phyloP scores from a whole-genome alignment of 2,797 vertebrate species.

The Notolabrus celidotus region DNA sequence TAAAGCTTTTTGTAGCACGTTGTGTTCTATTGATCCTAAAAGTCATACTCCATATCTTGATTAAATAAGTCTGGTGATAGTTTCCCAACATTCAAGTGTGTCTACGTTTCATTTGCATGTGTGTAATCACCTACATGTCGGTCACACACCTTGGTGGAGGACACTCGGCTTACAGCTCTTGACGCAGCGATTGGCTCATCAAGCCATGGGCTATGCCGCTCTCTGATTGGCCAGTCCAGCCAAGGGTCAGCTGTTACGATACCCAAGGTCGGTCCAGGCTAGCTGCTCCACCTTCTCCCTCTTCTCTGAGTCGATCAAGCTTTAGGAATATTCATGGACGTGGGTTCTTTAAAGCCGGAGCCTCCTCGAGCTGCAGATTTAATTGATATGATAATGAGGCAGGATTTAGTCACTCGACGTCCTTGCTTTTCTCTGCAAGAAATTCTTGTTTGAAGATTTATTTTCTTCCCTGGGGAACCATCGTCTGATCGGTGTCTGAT shows the following conservation, averaged over 20 bases:
- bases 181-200: conserved; percentile 31
- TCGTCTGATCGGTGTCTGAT: conserved; percentile 37
- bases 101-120: conserved; percentile 13
- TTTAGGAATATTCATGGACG: conserved; percentile 70
- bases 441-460: conserved; percentile 61
- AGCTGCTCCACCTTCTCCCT: background rate
- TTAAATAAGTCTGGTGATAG: background rate
- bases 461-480: conserved; percentile 24
- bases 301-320: conserved; percentile 49
- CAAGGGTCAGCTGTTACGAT: conserved; percentile 38
- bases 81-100: conserved; percentile 14
- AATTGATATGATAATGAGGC: conserved; percentile 79
- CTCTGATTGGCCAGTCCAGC: conserved; percentile 45
- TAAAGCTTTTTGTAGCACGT: background rate
- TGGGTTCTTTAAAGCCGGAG: conserved; percentile 59
- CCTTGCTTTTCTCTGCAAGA: conserved; percentile 57
- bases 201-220: conserved; percentile 9
- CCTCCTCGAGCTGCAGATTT: conserved; percentile 54
- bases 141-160: conserved; percentile 6
- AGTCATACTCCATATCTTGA: background rate
- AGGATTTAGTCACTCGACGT: conserved; percentile 61
- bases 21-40: background rate
- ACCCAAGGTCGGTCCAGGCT: conserved; percentile 50
- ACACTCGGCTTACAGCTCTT: conserved; percentile 20
- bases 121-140: conserved; percentile 3